These are phyloP conservation scores for Branchinecta sandiegonensis DNA, from an alignment of 2,888 invertebrate species.

Conservation along the genomic window DNA sequence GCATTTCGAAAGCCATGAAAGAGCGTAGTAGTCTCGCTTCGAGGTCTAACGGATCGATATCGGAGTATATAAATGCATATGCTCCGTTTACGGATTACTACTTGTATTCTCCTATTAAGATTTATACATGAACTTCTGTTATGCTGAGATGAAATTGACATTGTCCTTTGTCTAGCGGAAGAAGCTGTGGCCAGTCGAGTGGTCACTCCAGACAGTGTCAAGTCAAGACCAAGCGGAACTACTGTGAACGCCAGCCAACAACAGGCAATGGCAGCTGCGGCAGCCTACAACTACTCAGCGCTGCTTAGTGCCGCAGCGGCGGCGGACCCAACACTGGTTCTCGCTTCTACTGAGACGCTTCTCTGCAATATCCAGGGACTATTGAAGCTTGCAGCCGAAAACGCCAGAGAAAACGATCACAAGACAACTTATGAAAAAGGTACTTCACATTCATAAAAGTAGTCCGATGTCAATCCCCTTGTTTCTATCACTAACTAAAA, in stretches of 20 bases:
- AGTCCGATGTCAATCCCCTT: too few species aligned
- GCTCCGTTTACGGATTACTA: too few species aligned
- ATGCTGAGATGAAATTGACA: too few species aligned
- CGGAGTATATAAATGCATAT: too few species aligned
- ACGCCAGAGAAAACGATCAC: constrained; percentile 86
- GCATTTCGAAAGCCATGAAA: too few species aligned
- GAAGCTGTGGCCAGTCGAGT: neutral
- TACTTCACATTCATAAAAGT: constrained; percentile 34
- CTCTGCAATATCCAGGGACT: constrained; percentile 89
- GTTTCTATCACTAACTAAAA: too few species aligned
- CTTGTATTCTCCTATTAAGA: too few species aligned
- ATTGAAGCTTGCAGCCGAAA: constrained; percentile 92
- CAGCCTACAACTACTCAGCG: constrained; percentile 60
- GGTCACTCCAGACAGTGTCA: neutral
- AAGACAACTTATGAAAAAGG: constrained; percentile 95
- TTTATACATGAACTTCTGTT: too few species aligned
- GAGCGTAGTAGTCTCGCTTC: too few species aligned
- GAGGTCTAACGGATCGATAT: too few species aligned
- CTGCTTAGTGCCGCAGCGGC: constrained; percentile 31
- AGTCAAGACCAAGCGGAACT: neutral
- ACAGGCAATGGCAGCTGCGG: constrained; percentile 23
- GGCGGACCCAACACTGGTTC: constrained; percentile 34
- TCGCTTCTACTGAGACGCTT: constrained; percentile 80
- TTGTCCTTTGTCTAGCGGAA: too few species aligned
- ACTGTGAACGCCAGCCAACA: constrained; percentile 19